Conservation (phyloP, 2,888 invertebrate species). For the Crepidodera aurea region DNA sequence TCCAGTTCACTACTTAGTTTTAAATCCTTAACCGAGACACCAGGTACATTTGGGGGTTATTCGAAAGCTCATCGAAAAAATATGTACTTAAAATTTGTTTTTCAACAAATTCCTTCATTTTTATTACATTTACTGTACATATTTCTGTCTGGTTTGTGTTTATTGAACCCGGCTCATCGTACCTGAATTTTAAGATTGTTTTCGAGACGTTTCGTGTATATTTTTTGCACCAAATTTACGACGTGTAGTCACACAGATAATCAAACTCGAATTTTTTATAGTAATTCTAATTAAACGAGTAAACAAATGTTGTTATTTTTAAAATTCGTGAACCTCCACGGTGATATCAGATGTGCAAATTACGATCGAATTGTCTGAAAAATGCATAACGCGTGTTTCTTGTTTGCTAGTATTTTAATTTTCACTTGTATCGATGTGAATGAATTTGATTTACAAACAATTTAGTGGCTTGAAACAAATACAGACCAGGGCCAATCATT, state of each 20-base stretch:
- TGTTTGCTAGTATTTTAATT: too few species aligned
- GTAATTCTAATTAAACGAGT: constrained; percentile 4
- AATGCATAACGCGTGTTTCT: too few species aligned
- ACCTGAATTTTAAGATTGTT: neutral
- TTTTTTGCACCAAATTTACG: constrained; percentile 8
- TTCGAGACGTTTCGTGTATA: constrained; percentile 6
- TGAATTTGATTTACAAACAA: too few species aligned
- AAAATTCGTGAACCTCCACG: neutral
- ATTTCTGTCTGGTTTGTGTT: constrained; percentile 5
- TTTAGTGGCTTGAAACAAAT: too few species aligned
- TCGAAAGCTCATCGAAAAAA: too few species aligned
- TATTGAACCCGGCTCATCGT: neutral
- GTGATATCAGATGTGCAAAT: neutral
- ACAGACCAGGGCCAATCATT: too few species aligned
- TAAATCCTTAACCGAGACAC: too few species aligned
- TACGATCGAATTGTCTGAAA: neutral
- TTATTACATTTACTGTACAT: neutral
- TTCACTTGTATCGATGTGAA: too few species aligned
- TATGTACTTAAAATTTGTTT: neutral
- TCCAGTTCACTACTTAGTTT: too few species aligned
- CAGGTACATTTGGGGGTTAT: too few species aligned
- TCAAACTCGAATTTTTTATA: constrained; percentile 8
- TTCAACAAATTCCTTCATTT: neutral
- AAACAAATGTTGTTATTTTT: constrained; percentile 1
- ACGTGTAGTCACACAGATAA: constrained; percentile 8